Base-by-base conservation (phyloP, 2,888 invertebrate species). In the Atrina japonica region DNA sequence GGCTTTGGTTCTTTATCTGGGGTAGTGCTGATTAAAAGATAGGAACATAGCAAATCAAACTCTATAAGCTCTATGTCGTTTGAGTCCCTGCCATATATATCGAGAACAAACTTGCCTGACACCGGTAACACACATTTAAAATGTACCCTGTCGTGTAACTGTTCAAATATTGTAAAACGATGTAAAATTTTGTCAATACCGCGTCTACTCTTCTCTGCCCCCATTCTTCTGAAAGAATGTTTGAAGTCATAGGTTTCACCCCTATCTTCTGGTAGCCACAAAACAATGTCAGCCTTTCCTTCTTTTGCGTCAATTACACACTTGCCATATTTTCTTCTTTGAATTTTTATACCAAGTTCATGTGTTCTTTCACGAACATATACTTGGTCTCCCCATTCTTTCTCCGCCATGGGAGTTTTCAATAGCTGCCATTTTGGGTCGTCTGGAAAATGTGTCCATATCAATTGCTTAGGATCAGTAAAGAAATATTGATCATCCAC, bases 331-430 rank as follows among this genome's bases (percentile, higher is more conserved):
- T 77, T 77, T 23, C 65, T 61, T 7, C 60, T 23, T 0, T 70
- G 56, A 41, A 77, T 56, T 21, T 68, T 67, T 73, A 83, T 70
- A 53, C 77, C 80, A 40, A 88, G 61, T 45, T 83, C 70, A 58
- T 80, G 82, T 59, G 83, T 86, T 23, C 85, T 70, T 61, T 88
- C 88, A 16, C 88, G 69, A n/a, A 84, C 73, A 73, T 88, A 88
- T 41, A 82, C 78, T 21, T 75, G 78, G 0, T 78, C 70, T 63
- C 83, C 80, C 67, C 84, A 88, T 29, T 81, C 74, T 21, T 77
- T 59, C 21, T 76, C 18, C 1, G 81, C 66, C 5, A 84, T 64
- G 0, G 84, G 80, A 9, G 73, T 71, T n/a, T 71, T 59, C 40
- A 87, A 71, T 52, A 88, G 77, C 73, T 88, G 88, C 87, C 86